Evolutionary conservation across 2,113 vertebrate species (phyloP), one percentile per base, ranked within the genome.

Genomic region (Salvelinus fontinalis): DNA sequence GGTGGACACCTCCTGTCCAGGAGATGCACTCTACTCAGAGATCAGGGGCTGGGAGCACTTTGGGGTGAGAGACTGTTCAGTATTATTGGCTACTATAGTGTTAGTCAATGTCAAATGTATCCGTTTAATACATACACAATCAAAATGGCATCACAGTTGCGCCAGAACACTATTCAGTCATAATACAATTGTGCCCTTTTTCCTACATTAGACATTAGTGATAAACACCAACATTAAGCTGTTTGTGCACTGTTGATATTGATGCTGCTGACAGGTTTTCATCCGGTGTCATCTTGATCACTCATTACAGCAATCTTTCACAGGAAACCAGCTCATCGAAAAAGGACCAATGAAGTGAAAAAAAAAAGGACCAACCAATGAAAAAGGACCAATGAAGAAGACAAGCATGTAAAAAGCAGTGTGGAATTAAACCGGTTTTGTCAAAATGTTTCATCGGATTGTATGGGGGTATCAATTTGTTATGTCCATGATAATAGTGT

Each of bases 41-140:
- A 95, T 98, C 51, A 60, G 73, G 79, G 92, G 77, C 54, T 99
- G 97, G 96, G 83, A 89, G 0, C 92, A 90, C 77, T 98, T 96
- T 79, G 26, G 77, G 54, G 86, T 88, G 57, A 89, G 87, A 89
- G 69, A 48, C 49, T 31, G 26, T 24, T 29, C 29, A 20, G 29
- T 68, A 14, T 64, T 65, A 64, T 65, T 5, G 16, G 4, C 5
- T 67, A 29, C 12, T 9, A 31, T 9, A 29, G 2, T 16, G 26
- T 64, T 54, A 16, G 14, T 54, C 51, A 54, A 18, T 54, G 51
- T 54, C 12, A 54, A 54, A 54, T 54, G 51, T 13, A 54, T 54
- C 16, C 1, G 16, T 13, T 54, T 4, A 54, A 54, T 34, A 34
- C 5, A 34, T 34, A 44, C 39, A 44, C 39, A 11, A 44, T 44